phyloP scores from a whole-genome alignment of 2,797 vertebrate species.

The Cuniculus paca region DNA sequence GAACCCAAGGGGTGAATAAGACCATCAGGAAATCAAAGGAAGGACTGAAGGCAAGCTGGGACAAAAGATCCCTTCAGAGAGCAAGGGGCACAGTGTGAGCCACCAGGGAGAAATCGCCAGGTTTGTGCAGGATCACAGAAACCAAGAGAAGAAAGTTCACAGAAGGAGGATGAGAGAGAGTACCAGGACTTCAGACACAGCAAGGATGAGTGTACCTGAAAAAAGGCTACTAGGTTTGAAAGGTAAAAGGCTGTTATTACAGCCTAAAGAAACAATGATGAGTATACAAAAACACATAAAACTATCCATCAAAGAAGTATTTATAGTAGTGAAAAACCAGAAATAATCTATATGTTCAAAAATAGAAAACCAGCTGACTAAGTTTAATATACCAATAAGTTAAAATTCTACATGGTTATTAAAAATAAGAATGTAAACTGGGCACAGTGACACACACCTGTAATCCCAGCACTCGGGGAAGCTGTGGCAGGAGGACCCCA shows the following conservation, averaged over 20 bases:
- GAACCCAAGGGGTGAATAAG: too few species aligned
- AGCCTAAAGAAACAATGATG: background rate
- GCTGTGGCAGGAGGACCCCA: background rate
- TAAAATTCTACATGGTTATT: background rate
- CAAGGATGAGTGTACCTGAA: too few species aligned
- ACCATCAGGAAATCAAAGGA: background rate
- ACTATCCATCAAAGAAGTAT: background rate
- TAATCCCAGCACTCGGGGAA: background rate
- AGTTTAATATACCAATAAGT: background rate
- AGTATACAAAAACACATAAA: background rate
- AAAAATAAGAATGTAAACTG: background rate
- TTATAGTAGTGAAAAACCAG: background rate
- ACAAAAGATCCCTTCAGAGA: background rate
- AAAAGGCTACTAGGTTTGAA: background rate
- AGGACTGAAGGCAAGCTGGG: background rate
- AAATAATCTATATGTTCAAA: background rate
- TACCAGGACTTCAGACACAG: background rate
- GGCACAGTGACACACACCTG: background rate
- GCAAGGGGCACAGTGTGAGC: too few species aligned
- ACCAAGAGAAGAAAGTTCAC: background rate
- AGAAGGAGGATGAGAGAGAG: background rate
- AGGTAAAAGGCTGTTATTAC: background rate
- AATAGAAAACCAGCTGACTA: background rate
- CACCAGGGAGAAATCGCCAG: background rate
- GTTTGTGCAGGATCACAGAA: background rate